These are phyloP conservation scores for Pseudotriccus pelzelni DNA, from an alignment of 2,797 vertebrate species.

Conservation along the genomic window DNA sequence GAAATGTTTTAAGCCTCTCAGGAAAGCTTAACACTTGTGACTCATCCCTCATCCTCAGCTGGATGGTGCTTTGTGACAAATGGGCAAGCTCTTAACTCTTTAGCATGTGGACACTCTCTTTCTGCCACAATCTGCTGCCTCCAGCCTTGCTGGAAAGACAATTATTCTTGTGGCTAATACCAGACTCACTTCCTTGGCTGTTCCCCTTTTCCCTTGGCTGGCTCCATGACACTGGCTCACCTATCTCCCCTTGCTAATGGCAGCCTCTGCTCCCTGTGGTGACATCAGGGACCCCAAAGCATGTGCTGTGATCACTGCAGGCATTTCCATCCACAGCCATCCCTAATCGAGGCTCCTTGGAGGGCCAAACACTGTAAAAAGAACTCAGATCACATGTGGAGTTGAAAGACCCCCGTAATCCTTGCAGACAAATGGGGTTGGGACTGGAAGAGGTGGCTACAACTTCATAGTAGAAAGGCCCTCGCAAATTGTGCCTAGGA, in stretches of 20 bases:
- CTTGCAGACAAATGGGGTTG: background rate
- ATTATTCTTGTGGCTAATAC: background rate
- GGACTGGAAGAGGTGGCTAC: background rate
- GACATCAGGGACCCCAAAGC: background rate
- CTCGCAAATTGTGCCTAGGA: background rate
- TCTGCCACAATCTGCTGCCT: background rate
- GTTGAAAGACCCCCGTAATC: fast-evolving
- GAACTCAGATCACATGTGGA: background rate
- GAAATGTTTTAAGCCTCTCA: background rate
- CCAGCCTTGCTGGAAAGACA: background rate
- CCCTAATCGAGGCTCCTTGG: background rate
- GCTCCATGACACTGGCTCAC: background rate
- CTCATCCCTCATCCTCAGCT: background rate
- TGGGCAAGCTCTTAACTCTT: background rate
- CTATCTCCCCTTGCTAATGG: background rate
- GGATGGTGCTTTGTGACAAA: background rate
- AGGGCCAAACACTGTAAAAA: background rate
- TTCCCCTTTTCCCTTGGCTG: background rate
- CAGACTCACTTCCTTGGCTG: background rate
- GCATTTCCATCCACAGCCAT: background rate
- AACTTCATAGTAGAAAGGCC: background rate
- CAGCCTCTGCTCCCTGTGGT: background rate
- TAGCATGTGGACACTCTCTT: fast-evolving
- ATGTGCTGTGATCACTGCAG: background rate
- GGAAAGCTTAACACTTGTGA: background rate